Evolutionary conservation across 2,888 invertebrate species (phyloP).

Genomic region (Chouioia cunea): DNA sequence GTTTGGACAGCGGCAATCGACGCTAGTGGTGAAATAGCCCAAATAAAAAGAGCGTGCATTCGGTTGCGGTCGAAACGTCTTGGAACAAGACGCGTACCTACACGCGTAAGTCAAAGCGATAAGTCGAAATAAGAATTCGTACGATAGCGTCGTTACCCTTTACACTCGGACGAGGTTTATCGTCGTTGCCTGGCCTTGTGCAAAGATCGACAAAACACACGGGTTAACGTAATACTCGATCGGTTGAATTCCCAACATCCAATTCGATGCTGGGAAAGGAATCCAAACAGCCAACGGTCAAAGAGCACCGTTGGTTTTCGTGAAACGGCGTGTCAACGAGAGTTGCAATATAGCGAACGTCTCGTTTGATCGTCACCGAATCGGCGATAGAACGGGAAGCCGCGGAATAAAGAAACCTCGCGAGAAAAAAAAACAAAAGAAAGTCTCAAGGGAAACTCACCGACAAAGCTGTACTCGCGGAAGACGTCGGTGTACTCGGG

Average conservation of each 20-base stretch:
- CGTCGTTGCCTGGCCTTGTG: slow-evolving; percentile 10
- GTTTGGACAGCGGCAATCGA: too few relatives aligned
- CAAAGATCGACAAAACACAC: slow-evolving; percentile 16
- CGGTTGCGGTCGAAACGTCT: neutral
- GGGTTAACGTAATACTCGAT: neutral
- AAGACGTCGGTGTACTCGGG: slow-evolving; percentile 69
- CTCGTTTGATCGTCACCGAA: too few relatives aligned
- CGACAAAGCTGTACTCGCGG: slow-evolving; percentile 50
- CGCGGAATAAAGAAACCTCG: too few relatives aligned
- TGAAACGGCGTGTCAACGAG: too few relatives aligned
- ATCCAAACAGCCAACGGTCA: too few relatives aligned
- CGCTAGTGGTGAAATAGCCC: too few relatives aligned
- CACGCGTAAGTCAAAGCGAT: neutral
- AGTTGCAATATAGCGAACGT: too few relatives aligned
- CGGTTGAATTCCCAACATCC: too few relatives aligned
- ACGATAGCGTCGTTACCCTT: neutral
- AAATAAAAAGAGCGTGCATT: slow-evolving; percentile 11
- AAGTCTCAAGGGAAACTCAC: neutral
- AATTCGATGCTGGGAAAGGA: too few relatives aligned
- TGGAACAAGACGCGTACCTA: neutral
- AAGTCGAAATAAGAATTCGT: neutral
- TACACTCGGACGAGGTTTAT: slow-evolving; percentile 5
- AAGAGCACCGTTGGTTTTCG: too few relatives aligned
- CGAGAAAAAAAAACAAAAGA: too few relatives aligned
- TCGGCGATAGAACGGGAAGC: too few relatives aligned